Percentiles rank a stretch among this genome's conserved stretches.
phyloP scores from a whole-genome alignment of 30 jellyfish, hydroid and myxozoan genomes.

The Morbakka virulenta region DNA sequence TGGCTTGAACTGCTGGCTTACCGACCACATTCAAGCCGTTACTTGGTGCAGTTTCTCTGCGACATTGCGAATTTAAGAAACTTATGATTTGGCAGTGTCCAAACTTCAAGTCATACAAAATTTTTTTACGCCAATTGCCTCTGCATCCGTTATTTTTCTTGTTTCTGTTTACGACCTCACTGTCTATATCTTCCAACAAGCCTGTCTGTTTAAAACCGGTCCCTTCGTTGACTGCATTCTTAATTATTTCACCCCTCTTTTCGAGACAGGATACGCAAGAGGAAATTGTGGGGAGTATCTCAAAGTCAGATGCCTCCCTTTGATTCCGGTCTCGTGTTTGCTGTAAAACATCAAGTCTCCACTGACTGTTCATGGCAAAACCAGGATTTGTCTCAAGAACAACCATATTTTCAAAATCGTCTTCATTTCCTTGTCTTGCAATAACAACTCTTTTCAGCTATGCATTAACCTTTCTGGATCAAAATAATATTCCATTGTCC shows the following conservation, averaged over 20 bases:
- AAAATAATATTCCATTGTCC: conserved; percentile 59
- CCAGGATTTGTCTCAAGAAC: conserved; percentile 56
- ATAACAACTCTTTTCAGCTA: conserved; percentile 35
- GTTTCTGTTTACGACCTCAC: neutral
- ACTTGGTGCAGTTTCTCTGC: conserved; percentile 16
- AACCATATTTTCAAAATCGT: conserved; percentile 51
- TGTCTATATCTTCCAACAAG: neutral
- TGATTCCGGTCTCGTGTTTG: conserved; percentile 24
- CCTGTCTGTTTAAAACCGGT: conserved; percentile 6
- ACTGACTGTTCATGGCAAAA: conserved; percentile 22
- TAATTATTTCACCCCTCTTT: conserved; percentile 15
- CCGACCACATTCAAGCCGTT: no score
- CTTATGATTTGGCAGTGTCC: conserved; percentile 42
- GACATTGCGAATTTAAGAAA: conserved; percentile 29
- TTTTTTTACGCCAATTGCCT: conserved; percentile 44
- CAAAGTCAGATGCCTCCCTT: conserved; percentile 24
- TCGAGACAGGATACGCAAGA: conserved; percentile 61
- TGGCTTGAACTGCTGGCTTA: neutral
- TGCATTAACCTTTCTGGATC: conserved; percentile 29
- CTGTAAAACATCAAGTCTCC: conserved; percentile 41
- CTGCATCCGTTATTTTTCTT: neutral
- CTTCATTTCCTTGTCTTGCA: conserved; percentile 57
- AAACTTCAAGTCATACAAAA: conserved; percentile 52
- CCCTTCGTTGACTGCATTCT: conserved; percentile 27
- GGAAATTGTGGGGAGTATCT: conserved; percentile 29